Conservation (phyloP, 2,888 invertebrate genomes). For the Tethea ocularis region DNA sequence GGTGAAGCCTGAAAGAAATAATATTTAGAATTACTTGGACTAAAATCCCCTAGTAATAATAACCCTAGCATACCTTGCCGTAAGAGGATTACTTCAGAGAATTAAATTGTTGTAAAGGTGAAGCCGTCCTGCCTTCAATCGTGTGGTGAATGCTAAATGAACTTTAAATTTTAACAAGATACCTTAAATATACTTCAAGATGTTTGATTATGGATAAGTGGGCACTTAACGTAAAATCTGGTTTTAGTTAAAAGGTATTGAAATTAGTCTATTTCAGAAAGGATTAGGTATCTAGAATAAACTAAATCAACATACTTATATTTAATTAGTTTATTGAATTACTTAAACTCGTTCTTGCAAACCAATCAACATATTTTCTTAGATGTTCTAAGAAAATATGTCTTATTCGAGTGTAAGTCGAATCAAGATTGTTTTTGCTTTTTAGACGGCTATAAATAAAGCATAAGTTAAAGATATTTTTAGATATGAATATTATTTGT, state of each 20-base stretch:
- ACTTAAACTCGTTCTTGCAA: no score
- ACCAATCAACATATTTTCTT: no score
- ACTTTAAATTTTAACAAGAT: slow-evolving; percentile 1
- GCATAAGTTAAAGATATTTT: no score
- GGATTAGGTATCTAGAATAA: no score
- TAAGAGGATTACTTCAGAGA: slow-evolving; percentile 31
- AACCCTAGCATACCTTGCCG: slow-evolving; percentile 13
- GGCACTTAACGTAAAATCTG: neutral
- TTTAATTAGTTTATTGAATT: neutral
- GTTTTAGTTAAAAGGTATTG: neutral
- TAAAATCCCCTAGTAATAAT: slow-evolving; percentile 21
- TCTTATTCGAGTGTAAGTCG: no score
- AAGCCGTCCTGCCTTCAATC: slow-evolving; percentile 16
- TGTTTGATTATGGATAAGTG: neutral
- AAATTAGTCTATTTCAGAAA: neutral
- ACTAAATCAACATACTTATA: neutral
- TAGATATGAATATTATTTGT: no score
- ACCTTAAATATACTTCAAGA: neutral
- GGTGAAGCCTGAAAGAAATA: slow-evolving; percentile 11
- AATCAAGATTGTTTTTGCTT: no score
- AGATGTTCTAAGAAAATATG: no score
- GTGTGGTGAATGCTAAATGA: slow-evolving; percentile 20
- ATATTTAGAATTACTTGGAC: slow-evolving; percentile 18
- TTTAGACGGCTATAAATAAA: no score
- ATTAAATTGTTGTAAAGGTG: slow-evolving; percentile 28